Conservation (phyloP, 2,888 invertebrate species). For the Xestobium rufovillosum region DNA sequence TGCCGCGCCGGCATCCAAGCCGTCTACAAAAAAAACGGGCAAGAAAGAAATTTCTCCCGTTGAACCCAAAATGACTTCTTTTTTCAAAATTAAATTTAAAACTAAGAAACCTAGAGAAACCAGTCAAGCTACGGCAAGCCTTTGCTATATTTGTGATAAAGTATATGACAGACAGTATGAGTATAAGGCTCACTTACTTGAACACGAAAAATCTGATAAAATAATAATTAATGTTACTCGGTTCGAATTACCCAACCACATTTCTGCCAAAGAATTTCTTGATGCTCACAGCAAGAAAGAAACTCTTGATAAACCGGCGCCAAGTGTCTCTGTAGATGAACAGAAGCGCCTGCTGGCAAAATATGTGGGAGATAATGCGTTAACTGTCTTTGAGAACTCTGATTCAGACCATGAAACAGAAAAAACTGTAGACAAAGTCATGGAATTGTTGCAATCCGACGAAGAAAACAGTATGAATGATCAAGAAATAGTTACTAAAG, state of each 20-base stretch:
- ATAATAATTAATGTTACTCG: neutral
- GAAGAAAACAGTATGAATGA: neutral
- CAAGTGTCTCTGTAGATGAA: neutral
- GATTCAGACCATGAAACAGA: neutral
- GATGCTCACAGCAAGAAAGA: neutral
- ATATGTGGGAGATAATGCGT: neutral
- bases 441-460: neutral
- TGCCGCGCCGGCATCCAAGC: too few relatives aligned
- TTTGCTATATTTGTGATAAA: too few relatives aligned
- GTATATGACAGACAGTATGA: too few relatives aligned
- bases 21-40: too few relatives aligned
- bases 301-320: too few relatives aligned
- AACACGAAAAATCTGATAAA: neutral
- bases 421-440: neutral
- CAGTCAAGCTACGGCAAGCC: too few relatives aligned
- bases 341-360: neutral
- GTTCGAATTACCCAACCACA: neutral
- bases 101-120: too few relatives aligned
- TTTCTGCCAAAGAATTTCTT: neutral
- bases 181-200: neutral
- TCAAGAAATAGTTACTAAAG: neutral
- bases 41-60: too few relatives aligned
- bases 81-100: too few relatives aligned
- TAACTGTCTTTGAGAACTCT: neutral
- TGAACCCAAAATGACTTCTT: too few relatives aligned